A percentile compares a stretch with the other conserved stretches of the same genome.
Conservation (phyloP, 2,888 invertebrate species). For the Abrostola tripartita region DNA sequence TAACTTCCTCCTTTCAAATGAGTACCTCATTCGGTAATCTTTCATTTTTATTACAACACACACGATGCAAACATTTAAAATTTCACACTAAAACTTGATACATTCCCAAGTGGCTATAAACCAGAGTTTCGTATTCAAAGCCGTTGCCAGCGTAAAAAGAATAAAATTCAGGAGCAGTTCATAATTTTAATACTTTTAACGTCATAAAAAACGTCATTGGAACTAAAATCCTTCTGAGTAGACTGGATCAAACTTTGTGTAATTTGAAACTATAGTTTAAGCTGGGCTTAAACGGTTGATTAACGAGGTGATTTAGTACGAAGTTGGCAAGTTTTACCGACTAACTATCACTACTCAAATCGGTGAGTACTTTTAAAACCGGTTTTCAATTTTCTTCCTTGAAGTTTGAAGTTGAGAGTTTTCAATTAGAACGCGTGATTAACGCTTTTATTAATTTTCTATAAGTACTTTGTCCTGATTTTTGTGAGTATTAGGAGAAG, state of each 20-base stretch:
- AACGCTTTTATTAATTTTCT: slow-evolving; percentile 44
- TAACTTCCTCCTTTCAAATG: slow-evolving; percentile 23
- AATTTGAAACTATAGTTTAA: slow-evolving; percentile 75
- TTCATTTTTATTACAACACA: slow-evolving; percentile 43
- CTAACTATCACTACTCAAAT: slow-evolving; percentile 58
- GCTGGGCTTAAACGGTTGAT: slow-evolving; percentile 76
- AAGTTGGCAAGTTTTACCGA: slow-evolving; percentile 63
- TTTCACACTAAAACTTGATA: slow-evolving; percentile 42
- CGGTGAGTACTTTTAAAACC: slow-evolving; percentile 42
- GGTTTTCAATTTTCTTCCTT: slow-evolving; percentile 50
- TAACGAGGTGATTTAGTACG: slow-evolving; percentile 70
- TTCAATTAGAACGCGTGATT: slow-evolving; percentile 46
- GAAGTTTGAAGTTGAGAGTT: slow-evolving; percentile 40
- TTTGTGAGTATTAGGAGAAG: background rate
- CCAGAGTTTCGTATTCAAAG: slow-evolving; percentile 43
- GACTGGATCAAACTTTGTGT: slow-evolving; percentile 68
- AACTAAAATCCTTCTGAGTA: slow-evolving; percentile 50
- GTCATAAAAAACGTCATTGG: slow-evolving; percentile 51
- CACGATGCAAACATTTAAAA: slow-evolving; percentile 47
- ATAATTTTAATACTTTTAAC: slow-evolving; percentile 48
- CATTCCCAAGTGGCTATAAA: slow-evolving; percentile 51
- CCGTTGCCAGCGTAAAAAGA: slow-evolving; percentile 31
- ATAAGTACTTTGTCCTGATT: slow-evolving; percentile 30
- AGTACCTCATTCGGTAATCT: slow-evolving; percentile 28
- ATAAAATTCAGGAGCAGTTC: slow-evolving; percentile 39